These are phyloP conservation scores for Poecilia wingei DNA, from an alignment of 2,797 vertebrate species.

Conservation along the genomic window DNA sequence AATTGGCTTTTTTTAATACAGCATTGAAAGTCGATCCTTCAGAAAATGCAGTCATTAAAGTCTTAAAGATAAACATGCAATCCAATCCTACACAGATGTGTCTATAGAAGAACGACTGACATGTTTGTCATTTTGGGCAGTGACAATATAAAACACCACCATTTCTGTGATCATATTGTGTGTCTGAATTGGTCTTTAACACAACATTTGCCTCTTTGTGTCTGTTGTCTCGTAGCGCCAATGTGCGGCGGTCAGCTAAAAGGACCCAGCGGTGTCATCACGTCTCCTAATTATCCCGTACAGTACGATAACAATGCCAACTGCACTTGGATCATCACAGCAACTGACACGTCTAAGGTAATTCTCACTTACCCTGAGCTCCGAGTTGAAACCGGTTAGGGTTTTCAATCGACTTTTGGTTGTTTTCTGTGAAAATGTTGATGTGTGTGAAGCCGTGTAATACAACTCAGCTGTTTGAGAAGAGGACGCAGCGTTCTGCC, in stretches of 20 bases:
- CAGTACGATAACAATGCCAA: conserved; percentile 99
- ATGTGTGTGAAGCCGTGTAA: conserved; percentile 22
- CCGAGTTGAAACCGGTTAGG: not conserved
- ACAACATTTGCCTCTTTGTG: not conserved
- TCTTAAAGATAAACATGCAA: not conserved
- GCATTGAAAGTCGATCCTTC: conserved; percentile 21
- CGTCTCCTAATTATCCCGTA: conserved; percentile 97
- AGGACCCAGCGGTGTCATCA: conserved; percentile 92
- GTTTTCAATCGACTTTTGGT: conserved; percentile 9
- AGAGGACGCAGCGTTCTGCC: conserved; percentile 12
- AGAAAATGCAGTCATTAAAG: not conserved
- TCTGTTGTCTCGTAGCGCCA: conserved; percentile 82
- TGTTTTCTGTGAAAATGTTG: not conserved
- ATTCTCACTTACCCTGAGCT: not conserved
- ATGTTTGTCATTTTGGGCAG: not conserved
- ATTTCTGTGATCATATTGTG: not conserved
- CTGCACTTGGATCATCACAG: conserved; percentile 97
- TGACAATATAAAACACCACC: not conserved
- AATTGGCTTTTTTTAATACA: not conserved
- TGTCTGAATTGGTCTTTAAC: not conserved
- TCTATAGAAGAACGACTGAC: not conserved
- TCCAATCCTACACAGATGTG: not conserved
- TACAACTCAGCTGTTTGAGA: conserved; percentile 33
- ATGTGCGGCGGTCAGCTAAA: conserved; percentile 94
- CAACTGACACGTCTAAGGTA: conserved; percentile 92